Conservation (phyloP, 2,113 vertebrate genomes). For the Tupaia tana region DNA sequence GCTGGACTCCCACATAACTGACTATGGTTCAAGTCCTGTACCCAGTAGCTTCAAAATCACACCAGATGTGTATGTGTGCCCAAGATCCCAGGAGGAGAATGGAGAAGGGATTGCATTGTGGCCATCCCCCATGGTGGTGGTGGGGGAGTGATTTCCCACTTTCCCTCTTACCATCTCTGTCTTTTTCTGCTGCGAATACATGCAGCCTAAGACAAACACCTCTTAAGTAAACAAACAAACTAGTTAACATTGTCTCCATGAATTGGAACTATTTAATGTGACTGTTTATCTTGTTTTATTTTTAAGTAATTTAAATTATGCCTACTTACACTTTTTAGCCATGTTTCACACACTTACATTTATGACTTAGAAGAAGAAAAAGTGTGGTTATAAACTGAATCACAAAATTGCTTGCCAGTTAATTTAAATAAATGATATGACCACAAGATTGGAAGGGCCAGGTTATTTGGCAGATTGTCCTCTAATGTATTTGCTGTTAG, state of each 20-base stretch:
- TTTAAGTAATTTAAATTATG: slow-evolving; percentile 36
- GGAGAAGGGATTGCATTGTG: too few relatives aligned
- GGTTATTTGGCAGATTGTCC: not conserved
- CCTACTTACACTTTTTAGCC: not conserved
- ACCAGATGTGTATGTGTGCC: too few relatives aligned
- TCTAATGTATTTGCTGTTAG: not conserved
- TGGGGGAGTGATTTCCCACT: too few relatives aligned
- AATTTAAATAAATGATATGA: not conserved
- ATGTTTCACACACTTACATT: not conserved
- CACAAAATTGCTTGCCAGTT: not conserved
- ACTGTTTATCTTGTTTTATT: not conserved
- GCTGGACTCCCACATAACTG: too few relatives aligned
- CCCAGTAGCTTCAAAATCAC: too few relatives aligned
- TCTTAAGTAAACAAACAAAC: too few relatives aligned
- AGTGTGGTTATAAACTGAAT: not conserved
- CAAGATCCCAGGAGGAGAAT: too few relatives aligned
- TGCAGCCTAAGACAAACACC: too few relatives aligned
- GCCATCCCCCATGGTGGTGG: too few relatives aligned
- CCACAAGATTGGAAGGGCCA: not conserved
- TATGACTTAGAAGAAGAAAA: not conserved
- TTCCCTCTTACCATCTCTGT: too few relatives aligned
- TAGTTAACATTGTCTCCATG: not conserved
- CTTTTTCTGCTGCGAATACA: too few relatives aligned
- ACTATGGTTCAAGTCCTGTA: too few relatives aligned
- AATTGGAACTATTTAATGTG: not conserved